Percentiles rank a stretch among this genome's conserved stretches.
Conservation (phyloP, 1,140 invertebrate genomes). For the Agrilus planipennis region DNA sequence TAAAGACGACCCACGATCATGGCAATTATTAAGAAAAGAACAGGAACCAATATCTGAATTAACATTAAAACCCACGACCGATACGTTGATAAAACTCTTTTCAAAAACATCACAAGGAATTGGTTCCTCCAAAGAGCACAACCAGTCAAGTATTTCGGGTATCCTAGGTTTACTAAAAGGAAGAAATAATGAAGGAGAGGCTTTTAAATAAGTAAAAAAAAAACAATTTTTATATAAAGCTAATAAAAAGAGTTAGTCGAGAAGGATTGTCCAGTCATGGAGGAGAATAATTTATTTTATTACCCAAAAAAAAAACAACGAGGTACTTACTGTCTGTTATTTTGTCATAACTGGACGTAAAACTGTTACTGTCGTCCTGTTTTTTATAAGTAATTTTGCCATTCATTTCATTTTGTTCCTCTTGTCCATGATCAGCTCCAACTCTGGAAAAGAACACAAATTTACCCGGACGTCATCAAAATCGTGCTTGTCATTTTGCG, state of each 20-base stretch:
- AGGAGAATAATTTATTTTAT: too few species aligned
- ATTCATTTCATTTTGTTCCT: constrained; percentile 17
- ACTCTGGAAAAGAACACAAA: too few species aligned
- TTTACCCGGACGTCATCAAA: background rate
- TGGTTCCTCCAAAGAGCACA: constrained; percentile 40
- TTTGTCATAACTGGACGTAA: too few species aligned
- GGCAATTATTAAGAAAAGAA: constrained; percentile 46
- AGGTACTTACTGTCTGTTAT: too few species aligned
- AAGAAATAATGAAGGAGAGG: too few species aligned
- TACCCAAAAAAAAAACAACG: too few species aligned
- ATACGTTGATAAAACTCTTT: constrained; percentile 42
- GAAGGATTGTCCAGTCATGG: too few species aligned
- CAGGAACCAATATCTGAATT: constrained; percentile 45
- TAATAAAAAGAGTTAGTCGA: too few species aligned
- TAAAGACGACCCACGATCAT: constrained; percentile 28
- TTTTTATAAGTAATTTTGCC: background rate
- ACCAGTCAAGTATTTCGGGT: constrained; percentile 31
- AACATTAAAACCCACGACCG: constrained; percentile 42
- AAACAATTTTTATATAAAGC: too few species aligned
- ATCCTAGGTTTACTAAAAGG: too few species aligned
- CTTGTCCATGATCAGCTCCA: constrained; percentile 32
- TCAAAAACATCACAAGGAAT: constrained; percentile 49
- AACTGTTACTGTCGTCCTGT: too few species aligned
- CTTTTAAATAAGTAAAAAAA: too few species aligned
- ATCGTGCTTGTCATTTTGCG: background rate